Evolutionary conservation across 2,113 vertebrate species (phyloP).

Genomic region (Ictalurus punctatus): DNA sequence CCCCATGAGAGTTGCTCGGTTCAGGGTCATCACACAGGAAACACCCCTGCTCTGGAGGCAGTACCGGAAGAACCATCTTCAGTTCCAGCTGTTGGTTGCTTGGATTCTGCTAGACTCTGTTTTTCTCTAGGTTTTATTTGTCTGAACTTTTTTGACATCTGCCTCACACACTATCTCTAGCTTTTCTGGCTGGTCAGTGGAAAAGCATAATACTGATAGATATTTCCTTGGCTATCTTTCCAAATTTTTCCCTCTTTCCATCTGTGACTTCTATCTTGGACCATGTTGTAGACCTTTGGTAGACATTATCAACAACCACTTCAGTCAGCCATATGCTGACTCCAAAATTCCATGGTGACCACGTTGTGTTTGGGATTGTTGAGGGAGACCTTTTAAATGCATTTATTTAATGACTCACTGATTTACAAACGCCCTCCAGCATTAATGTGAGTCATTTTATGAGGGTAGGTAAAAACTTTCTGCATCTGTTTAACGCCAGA

Average conservation of each 20-base stretch:
- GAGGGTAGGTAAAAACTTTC: slow-evolving; percentile 34
- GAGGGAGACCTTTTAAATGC: slow-evolving; percentile 11
- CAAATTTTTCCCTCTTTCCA: slow-evolving; percentile 42
- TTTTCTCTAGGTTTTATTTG: slow-evolving; percentile 63
- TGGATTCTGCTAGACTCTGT: slow-evolving; percentile 58
- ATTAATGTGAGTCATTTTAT: slow-evolving; percentile 39
- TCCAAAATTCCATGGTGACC: slow-evolving; percentile 32
- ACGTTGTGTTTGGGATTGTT: slow-evolving; percentile 17
- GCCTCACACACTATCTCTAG: slow-evolving; percentile 59
- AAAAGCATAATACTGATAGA: slow-evolving; percentile 58
- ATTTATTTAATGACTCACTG: slow-evolving; percentile 30
- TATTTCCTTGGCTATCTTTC: slow-evolving; percentile 57
- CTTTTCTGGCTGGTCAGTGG: slow-evolving; percentile 64
- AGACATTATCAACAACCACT: not conserved
- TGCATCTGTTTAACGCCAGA: slow-evolving; percentile 48
- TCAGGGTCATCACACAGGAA: slow-evolving; percentile 48
- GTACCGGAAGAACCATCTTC: slow-evolving; percentile 43
- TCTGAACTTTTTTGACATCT: slow-evolving; percentile 61
- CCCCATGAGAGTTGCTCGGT: slow-evolving; percentile 51
- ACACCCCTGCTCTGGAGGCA: slow-evolving; percentile 50
- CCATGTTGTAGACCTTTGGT: not conserved
- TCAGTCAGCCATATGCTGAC: not conserved
- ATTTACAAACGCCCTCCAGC: slow-evolving; percentile 4
- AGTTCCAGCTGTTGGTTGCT: slow-evolving; percentile 63
- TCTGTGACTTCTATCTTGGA: slow-evolving; percentile 50